A percentile compares a stretch with the other conserved stretches of the same genome.
These are phyloP conservation scores for Aporophyla nigra DNA, from an alignment of 2,888 invertebrate genomes.

Conservation along the genomic window DNA sequence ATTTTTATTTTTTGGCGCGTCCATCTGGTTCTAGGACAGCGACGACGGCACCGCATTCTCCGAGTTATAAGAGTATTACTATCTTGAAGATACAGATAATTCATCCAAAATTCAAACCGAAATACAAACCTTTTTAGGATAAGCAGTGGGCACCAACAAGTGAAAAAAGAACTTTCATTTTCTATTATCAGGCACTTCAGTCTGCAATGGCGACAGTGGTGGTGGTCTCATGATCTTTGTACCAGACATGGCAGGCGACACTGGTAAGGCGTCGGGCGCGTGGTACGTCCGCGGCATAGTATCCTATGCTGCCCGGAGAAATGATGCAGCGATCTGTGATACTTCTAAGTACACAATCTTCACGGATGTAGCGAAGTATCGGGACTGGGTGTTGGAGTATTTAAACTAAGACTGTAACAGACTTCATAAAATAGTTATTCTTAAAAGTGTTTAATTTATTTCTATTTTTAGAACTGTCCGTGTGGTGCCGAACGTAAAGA, in stretches of 20 bases:
- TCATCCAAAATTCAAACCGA: too few species aligned
- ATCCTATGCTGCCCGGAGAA: conserved; percentile 70
- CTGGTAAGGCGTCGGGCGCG: conserved; percentile 65
- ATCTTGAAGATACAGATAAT: too few species aligned
- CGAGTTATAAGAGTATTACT: too few species aligned
- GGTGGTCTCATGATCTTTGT: conserved; percentile 84
- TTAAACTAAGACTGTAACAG: conserved; percentile 32
- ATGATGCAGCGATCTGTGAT: conserved; percentile 80
- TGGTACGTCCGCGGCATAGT: conserved; percentile 79
- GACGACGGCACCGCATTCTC: too few species aligned
- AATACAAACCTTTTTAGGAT: too few species aligned
- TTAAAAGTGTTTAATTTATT: neutral
- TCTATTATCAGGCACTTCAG: conserved; percentile 71
- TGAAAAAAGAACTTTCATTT: conserved; percentile 59
- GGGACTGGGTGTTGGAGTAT: conserved; percentile 72
- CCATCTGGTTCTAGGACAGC: too few species aligned
- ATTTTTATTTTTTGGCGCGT: too few species aligned
- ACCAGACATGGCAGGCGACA: conserved; percentile 68
- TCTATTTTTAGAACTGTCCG: neutral
- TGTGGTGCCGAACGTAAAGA: too few species aligned
- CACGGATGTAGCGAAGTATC: conserved; percentile 80
- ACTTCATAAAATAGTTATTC: neutral
- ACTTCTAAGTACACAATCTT: conserved; percentile 84
- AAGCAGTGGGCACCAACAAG: neutral
- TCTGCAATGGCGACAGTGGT: conserved; percentile 90